Conservation (phyloP, 2,113 vertebrate species). For the Chaetodon trifascialis region DNA sequence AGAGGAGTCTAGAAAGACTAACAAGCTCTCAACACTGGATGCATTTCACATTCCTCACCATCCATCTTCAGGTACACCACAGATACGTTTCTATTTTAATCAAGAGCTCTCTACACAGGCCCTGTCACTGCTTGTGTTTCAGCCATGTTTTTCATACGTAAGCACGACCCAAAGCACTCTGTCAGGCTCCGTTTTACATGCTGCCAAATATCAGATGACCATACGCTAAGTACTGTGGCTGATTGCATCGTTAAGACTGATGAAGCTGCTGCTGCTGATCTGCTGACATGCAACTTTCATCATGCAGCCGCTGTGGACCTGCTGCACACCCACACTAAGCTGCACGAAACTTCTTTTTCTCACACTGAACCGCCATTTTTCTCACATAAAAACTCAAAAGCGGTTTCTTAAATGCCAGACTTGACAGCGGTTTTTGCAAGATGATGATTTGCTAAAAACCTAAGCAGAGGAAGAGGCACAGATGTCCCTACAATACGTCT, state of each 20-base stretch:
- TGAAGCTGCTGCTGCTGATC: not conserved
- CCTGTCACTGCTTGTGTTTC: not conserved
- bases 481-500: not conserved
- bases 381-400: not conserved
- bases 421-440: no score
- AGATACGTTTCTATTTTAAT: conserved; percentile 4
- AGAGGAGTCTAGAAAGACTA: not conserved
- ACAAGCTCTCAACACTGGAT: not conserved
- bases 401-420: no score
- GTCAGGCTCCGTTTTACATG: not conserved
- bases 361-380: not conserved
- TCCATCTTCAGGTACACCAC: not conserved
- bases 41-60: not conserved
- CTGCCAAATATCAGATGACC: not conserved
- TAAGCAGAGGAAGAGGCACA: no score
- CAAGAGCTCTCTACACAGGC: not conserved
- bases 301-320: not conserved
- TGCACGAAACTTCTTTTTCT: not conserved
- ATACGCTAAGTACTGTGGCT: not conserved
- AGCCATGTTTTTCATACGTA: not conserved
- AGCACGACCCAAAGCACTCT: not conserved
- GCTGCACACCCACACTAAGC: not conserved
- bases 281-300: not conserved
- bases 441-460: no score
- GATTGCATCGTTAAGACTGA: not conserved